Conservation (phyloP, 1,140 invertebrate species). For the Zaprionus capensis region DNA sequence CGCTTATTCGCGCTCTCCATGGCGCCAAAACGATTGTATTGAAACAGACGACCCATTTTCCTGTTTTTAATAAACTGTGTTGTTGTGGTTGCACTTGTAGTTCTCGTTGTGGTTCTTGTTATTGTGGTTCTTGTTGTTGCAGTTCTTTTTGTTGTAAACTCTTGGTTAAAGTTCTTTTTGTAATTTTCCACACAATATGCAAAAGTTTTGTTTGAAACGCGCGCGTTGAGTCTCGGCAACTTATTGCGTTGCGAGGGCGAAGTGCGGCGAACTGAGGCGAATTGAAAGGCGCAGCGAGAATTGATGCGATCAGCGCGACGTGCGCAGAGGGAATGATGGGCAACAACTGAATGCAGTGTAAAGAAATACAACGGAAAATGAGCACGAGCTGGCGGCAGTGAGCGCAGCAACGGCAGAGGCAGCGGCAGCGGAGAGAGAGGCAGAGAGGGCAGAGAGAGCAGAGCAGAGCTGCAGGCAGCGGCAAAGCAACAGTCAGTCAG, state of each 20-base stretch:
- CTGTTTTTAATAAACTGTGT: conserved; percentile 35
- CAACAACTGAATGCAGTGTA: conserved; percentile 72
- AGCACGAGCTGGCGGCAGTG: conserved; percentile 49
- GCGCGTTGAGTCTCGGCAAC: conserved; percentile 45
- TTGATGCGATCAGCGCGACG: conserved; percentile 80
- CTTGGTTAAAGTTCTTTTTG: background rate
- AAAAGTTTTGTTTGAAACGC: conserved; percentile 42
- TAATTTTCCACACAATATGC: conserved; percentile 29
- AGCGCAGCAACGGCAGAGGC: conserved; percentile 14
- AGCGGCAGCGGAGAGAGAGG: conserved; percentile 34
- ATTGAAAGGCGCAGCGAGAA: conserved; percentile 51
- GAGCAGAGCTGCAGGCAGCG: conserved; percentile 25
- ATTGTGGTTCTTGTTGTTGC: background rate
- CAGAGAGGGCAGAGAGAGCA: conserved; percentile 26
- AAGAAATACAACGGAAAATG: conserved; percentile 80
- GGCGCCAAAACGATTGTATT: conserved; percentile 79
- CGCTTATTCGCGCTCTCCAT: conserved; percentile 64
- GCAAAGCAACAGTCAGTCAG: conserved; percentile 48
- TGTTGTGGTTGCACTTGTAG: conserved; percentile 36
- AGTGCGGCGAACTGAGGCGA: conserved; percentile 4
- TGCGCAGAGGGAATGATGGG: conserved; percentile 80
- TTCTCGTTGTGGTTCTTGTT: conserved; percentile 36
- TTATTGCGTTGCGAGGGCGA: conserved; percentile 41
- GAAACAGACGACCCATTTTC: conserved; percentile 79
- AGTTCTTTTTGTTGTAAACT: background rate